Base-by-base conservation (phyloP, 2,888 invertebrate genomes). In the Apotomis turbidana region DNA sequence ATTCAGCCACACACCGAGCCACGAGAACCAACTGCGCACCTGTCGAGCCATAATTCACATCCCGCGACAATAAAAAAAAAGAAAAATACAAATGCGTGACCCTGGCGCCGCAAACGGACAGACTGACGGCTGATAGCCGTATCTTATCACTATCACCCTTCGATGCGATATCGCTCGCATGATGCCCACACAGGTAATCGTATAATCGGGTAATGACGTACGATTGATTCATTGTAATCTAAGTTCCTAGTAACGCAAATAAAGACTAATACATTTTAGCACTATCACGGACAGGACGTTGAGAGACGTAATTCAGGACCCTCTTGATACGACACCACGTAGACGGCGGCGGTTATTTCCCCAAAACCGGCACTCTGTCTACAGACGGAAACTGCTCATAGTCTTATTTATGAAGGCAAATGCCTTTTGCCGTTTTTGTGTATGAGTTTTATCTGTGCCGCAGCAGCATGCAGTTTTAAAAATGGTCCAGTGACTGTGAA, bases 41-140 rank as follows among this genome's bases (percentile, higher is more conserved):
- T 10, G 10, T 9, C n/a, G 41, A 15, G 46, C 57, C 60, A 66
- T 41, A 59, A 6, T 41, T 41, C 41, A 41, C 41, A 41, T 41
- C 6, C 41, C 41, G 41, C 41, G 27, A 84, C 83, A 79, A 78
- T 81, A 46, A 36, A 66, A 52, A 55, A 57, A 3, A 4, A 9
- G 9, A 54, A 71, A 68, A 68, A 63, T 51, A 63, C 58, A 66
- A 57, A 66, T 68, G 54, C 52, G 63, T 72, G 68, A 63, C 72
- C 72, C 68, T 68, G 62, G 6, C 61, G 10, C n/a, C 51, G 62
- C 36, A 59, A 59, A 63, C 38, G 38, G 52, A 62, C 68, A 36
- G 68, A 68, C 61, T 57, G 67, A 54, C 44, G 51, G 54, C 58
- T 63, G 59, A 63, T 67, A 61, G 15, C 66, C 68, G 68, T 72